Percentiles rank a stretch among this genome's conserved stretches.
These are phyloP conservation scores for Ceyx margarethae DNA, from an alignment of 2,113 vertebrate species.

Conservation along the genomic window DNA sequence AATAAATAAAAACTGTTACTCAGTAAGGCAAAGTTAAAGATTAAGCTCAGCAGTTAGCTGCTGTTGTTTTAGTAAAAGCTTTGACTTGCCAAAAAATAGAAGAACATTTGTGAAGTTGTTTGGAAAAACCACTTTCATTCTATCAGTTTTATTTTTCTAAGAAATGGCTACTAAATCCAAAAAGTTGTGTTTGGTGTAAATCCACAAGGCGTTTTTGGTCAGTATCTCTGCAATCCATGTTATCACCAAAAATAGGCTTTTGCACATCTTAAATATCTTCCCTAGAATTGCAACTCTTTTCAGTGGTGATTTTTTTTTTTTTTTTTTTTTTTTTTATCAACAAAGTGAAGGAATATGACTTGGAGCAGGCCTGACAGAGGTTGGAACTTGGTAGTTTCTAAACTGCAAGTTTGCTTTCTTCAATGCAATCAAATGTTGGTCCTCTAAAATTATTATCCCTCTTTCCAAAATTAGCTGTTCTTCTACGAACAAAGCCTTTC, in stretches of 20 bases:
- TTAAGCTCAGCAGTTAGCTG: not conserved
- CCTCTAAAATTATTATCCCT: not conserved
- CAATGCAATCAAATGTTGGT: not conserved
- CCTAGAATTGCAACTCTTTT: not conserved
- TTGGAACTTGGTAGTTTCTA: not conserved
- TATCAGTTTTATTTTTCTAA: not conserved
- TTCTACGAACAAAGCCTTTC: not conserved
- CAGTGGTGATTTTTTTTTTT: not conserved
- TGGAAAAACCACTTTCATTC: not conserved
- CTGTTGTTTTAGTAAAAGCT: not conserved
- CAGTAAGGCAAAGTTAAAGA: not conserved
- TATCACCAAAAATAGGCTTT: not conserved
- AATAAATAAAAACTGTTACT: constrained; percentile 1
- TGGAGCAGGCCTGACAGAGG: not conserved
- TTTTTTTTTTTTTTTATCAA: not conserved
- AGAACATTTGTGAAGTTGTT: not conserved
- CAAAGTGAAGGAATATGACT: not conserved
- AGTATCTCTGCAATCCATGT: not conserved
- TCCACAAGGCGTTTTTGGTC: not conserved
- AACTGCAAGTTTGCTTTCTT: not conserved
- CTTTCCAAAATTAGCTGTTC: not conserved
- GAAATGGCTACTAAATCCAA: not conserved
- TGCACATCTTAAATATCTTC: not conserved
- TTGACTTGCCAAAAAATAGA: not conserved
- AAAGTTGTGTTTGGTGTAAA: not conserved